These are phyloP conservation scores for Ptilodon capucinus DNA, from an alignment of 2,888 invertebrate species.

Conservation along the genomic window DNA sequence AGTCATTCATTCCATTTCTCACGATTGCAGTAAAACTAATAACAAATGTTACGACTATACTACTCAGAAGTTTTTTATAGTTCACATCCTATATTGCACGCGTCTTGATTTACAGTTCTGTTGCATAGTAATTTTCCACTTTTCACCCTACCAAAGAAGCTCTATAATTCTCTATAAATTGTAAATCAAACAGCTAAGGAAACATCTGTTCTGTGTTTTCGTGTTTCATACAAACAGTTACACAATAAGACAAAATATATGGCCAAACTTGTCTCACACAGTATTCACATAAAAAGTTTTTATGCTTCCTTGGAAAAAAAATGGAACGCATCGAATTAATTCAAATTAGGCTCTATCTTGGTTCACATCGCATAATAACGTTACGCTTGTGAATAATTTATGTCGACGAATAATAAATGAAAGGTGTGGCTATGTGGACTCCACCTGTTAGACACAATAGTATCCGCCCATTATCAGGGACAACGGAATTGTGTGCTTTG, in stretches of 20 bases:
- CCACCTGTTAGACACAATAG: slow-evolving; percentile 57
- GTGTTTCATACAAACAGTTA: slow-evolving; percentile 45
- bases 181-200: slow-evolving; percentile 51
- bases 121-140: slow-evolving; percentile 20
- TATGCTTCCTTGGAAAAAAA: slow-evolving; percentile 58
- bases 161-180: slow-evolving; percentile 39
- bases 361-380: slow-evolving; percentile 62
- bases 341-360: slow-evolving; percentile 67
- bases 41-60: neutral
- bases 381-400: slow-evolving; percentile 73
- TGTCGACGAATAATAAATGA: slow-evolving; percentile 62
- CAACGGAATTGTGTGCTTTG: slow-evolving; percentile 18
- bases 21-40: too few relatives aligned
- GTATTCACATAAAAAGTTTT: slow-evolving; percentile 54
- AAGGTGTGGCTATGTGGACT: slow-evolving; percentile 69
- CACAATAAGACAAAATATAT: slow-evolving; percentile 52
- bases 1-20: too few relatives aligned
- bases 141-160: slow-evolving; percentile 30
- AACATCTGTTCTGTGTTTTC: slow-evolving; percentile 59
- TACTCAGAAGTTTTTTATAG: neutral
- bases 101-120: neutral
- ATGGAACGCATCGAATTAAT: slow-evolving; percentile 64
- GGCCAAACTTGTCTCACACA: slow-evolving; percentile 44
- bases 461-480: slow-evolving; percentile 50
- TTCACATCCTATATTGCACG: neutral